Conservation (phyloP, 2,888 invertebrate species). For the Oscheius onirici region DNA sequence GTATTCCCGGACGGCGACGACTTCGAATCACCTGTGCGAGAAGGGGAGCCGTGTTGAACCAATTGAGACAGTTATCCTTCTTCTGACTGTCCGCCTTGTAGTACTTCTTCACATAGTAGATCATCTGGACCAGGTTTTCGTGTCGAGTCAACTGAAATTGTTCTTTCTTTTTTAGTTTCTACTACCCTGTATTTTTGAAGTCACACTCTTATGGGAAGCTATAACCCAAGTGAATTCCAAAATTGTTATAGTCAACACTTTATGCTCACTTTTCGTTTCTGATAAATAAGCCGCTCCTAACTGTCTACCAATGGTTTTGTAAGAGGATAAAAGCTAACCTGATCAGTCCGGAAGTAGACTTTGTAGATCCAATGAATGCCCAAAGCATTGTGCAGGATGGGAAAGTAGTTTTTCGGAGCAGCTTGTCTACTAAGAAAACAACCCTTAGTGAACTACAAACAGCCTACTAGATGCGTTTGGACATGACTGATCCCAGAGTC, state of each 20-base stretch:
- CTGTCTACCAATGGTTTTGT: no score
- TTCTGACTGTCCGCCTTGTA: neutral
- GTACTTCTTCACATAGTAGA: neutral
- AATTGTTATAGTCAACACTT: no score
- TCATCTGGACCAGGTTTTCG: conserved; percentile 7
- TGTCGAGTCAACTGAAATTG: neutral
- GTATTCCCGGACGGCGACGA: neutral
- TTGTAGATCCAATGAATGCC: neutral
- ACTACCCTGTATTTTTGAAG: no score
- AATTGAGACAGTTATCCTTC: neutral
- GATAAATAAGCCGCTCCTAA: no score
- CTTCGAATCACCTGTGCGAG: neutral
- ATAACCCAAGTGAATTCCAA: no score
- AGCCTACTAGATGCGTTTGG: neutral
- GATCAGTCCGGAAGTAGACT: conserved; percentile 8
- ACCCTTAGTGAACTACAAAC: neutral
- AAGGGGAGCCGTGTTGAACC: neutral
- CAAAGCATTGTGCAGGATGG: neutral
- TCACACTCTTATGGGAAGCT: no score
- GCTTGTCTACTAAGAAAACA: neutral
- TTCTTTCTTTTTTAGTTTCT: no score
- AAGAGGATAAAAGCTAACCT: no score
- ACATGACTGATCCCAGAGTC: neutral
- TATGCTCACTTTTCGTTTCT: no score
- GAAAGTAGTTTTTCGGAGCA: neutral